Evolutionary conservation across 2,888 invertebrate species (phyloP).

Genomic region (Neuroscelio doddi): DNA sequence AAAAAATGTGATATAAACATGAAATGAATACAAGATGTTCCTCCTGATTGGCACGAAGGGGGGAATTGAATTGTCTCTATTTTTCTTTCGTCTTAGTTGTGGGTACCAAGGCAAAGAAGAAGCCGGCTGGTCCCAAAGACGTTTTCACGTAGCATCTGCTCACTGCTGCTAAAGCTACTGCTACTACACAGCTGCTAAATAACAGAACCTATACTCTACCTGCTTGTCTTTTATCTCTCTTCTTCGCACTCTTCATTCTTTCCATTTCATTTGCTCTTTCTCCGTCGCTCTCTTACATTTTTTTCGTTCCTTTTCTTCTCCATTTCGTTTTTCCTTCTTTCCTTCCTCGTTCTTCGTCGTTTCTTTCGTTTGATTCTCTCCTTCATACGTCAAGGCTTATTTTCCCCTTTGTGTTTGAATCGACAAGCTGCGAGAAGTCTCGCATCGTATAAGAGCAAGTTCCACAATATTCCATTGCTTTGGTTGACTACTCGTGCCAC

Average conservation of each 20-base stretch:
- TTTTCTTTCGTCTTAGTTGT: slow-evolving; percentile 27
- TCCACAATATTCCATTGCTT: slow-evolving; percentile 27
- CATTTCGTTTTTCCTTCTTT: slow-evolving; percentile 6
- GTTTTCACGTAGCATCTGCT: slow-evolving; percentile 67
- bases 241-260: slow-evolving; percentile 2
- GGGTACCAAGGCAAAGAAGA: slow-evolving; percentile 48
- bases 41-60: slow-evolving; percentile 12
- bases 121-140: slow-evolving; percentile 64
- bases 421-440: slow-evolving; percentile 45
- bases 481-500: slow-evolving; percentile 46
- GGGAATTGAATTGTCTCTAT: slow-evolving; percentile 27
- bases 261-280: slow-evolving; percentile 16
- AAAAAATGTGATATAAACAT: too few relatives aligned
- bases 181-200: slow-evolving; percentile 45
- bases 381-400: slow-evolving; percentile 22
- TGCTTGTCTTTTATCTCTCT: slow-evolving; percentile 5
- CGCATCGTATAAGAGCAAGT: slow-evolving; percentile 25
- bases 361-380: slow-evolving; percentile 8
- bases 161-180: slow-evolving; percentile 42
- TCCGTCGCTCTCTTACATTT: slow-evolving; percentile 4
- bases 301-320: slow-evolving; percentile 1
- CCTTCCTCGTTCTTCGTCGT: slow-evolving; percentile 16
- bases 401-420: slow-evolving; percentile 40
- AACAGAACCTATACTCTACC: slow-evolving; percentile 41
- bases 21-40: slow-evolving; percentile 21